Percentiles rank a stretch among this genome's conserved stretches.
Evolutionary conservation across 2,888 invertebrate species (phyloP).

Genomic region (Antheraea assamensis): DNA sequence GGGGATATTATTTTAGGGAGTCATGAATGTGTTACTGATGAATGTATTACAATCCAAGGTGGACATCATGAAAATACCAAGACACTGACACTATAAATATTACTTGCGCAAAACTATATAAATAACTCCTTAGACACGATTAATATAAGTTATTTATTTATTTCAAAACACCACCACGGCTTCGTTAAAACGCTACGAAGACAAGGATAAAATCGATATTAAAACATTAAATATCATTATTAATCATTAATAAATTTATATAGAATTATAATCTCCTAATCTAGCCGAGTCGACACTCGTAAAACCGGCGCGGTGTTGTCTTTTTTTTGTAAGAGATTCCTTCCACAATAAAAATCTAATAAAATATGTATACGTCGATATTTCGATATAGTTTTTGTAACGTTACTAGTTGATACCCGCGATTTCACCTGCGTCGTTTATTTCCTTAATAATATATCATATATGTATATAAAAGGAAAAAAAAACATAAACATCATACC

Average conservation of each 20-base stretch:
- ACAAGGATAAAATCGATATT: constrained; percentile 46
- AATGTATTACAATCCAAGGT: too few species aligned
- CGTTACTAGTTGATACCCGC: neutral
- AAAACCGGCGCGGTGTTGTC: constrained; percentile 40
- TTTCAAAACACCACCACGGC: constrained; percentile 26
- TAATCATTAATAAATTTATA: constrained; percentile 78
- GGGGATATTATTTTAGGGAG: too few species aligned
- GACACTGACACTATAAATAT: too few species aligned
- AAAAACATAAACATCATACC: too few species aligned
- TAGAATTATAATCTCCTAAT: constrained; percentile 71
- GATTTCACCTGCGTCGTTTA: too few species aligned
- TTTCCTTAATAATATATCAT: too few species aligned
- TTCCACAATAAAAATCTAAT: constrained; percentile 46
- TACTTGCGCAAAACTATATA: too few species aligned
- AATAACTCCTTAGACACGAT: neutral
- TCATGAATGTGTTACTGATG: too few species aligned
- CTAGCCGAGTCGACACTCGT: constrained; percentile 43
- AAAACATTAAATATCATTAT: constrained; percentile 68
- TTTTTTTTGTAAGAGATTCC: constrained; percentile 54
- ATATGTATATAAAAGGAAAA: too few species aligned
- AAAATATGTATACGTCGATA: constrained; percentile 63
- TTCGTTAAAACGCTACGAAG: constrained; percentile 26
- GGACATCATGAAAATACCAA: too few species aligned
- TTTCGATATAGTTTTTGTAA: constrained; percentile 34
- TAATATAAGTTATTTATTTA: neutral